Evolutionary conservation across 2,113 vertebrate species (phyloP), one percentile per base, ranked within the genome.

Genomic region (Platichthys stellatus): DNA sequence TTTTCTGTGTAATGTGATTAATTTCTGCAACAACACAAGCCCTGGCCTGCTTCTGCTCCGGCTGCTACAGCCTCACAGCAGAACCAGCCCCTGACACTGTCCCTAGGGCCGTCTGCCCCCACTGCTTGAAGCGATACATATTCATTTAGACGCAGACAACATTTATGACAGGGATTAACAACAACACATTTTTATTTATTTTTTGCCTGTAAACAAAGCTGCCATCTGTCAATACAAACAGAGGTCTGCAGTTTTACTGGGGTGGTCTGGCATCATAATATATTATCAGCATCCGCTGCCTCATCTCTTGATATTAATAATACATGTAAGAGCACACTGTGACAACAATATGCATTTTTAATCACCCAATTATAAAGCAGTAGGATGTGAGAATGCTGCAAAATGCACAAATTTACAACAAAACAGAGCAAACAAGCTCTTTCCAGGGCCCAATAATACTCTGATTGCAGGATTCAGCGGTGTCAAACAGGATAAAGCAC

Each of bases 291-390:
- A 77, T 80, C 82, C 78, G 83, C 69, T 84, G 76, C 76, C 74
- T 81, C 83, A 87, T 90, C 76, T 67, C 85, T 88, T 81, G 60
- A 31, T 78, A 77, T 92, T 79, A 91, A 89, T 92, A 86, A 90
- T 78, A 87, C 78, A 91, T 85, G 68, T 80, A 87, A 89, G 43
- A 76, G 70, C 70, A 84, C 72, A 69, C 71, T 80, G 78, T 83
- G 83, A 89, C 85, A 92, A 88, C 83, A 90, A 81, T 81, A 85
- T 88, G 82, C 68, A 92, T 91, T 87, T 87, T 89, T 91, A 89
- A 94, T 93, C 49, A 84, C 38, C 43, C 73, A 74, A 83, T 84
- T 88, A 86, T 63, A 84, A 82, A 77, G 51, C 75, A 47, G 63
- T 72, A 62, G 82, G 64, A 77, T 65, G 66, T 40, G 47, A 77